Percentiles rank a stretch among this genome's conserved stretches.
phyloP scores from a whole-genome alignment of 2,797 vertebrate species.

The Ctenopoma multispine region DNA sequence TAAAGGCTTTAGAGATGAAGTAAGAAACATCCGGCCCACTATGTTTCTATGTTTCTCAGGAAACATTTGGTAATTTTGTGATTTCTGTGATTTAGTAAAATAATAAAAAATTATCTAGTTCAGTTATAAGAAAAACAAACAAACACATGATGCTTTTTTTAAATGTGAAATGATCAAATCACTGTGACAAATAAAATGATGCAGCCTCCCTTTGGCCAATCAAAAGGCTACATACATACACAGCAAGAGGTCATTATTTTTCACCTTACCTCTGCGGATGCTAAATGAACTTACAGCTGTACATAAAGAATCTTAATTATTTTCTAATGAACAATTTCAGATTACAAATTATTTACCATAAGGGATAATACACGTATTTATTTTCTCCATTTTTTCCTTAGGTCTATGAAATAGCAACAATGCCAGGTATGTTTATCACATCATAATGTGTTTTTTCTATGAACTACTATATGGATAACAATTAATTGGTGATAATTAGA shows the following conservation, averaged over 20 bases:
- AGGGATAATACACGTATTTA: background rate
- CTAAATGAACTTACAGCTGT: no score
- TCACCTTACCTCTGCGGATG: no score
- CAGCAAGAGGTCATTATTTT: background rate
- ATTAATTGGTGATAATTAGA: background rate
- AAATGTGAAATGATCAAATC: no score
- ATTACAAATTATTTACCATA: background rate
- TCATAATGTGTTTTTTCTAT: background rate
- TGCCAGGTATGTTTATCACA: slow-evolving; percentile 75
- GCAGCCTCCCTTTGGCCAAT: no score
- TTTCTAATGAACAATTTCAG: background rate
- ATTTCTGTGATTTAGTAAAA: background rate
- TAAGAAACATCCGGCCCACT: background rate
- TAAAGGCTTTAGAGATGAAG: background rate
- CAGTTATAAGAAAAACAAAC: background rate
- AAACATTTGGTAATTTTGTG: background rate
- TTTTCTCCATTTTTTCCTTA: slow-evolving; percentile 35
- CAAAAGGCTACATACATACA: background rate
- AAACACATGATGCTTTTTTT: no score
- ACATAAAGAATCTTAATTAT: no score
- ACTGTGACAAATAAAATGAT: no score
- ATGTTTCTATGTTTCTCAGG: background rate
- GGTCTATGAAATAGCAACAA: slow-evolving; percentile 69
- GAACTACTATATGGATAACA: background rate
- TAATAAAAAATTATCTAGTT: background rate